phyloP scores from a whole-genome alignment of 2,888 invertebrate genomes.

The Griposia aprilina region DNA sequence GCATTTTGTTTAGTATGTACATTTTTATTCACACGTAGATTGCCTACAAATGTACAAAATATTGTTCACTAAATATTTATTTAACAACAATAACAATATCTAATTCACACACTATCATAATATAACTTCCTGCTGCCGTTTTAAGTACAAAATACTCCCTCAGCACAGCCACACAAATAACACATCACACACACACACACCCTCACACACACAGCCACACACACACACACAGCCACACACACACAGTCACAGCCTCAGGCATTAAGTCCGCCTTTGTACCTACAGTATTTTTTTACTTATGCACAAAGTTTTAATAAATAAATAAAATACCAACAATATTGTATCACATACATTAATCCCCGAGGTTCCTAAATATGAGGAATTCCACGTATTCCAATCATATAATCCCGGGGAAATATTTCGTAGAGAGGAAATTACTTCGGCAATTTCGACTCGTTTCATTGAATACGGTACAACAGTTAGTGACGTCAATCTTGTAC shows the following conservation, averaged over 20 bases:
- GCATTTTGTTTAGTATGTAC: not conserved
- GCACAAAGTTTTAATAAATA: too few relatives aligned
- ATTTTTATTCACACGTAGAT: not conserved
- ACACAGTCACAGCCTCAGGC: too few relatives aligned
- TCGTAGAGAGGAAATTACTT: conserved; percentile 54
- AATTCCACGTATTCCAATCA: conserved; percentile 54
- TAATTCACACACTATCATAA: too few relatives aligned
- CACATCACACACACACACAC: too few relatives aligned
- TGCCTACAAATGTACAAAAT: not conserved
- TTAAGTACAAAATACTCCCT: not conserved
- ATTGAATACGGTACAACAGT: conserved; percentile 34
- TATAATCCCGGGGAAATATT: conserved; percentile 42
- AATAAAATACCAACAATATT: too few relatives aligned
- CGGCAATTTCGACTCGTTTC: conserved; percentile 39
- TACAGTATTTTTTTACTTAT: too few relatives aligned
- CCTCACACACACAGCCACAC: too few relatives aligned
- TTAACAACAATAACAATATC: not conserved
- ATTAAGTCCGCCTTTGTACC: too few relatives aligned
- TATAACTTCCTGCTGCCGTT: not conserved
- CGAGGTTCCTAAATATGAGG: conserved; percentile 20
- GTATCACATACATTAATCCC: not conserved
- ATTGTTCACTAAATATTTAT: not conserved
- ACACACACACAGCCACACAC: too few relatives aligned
- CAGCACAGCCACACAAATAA: too few relatives aligned
- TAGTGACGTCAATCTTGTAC: conserved; percentile 32